phyloP scores from a whole-genome alignment of 2,113 vertebrate species.

The Chunga burmeisteri region DNA sequence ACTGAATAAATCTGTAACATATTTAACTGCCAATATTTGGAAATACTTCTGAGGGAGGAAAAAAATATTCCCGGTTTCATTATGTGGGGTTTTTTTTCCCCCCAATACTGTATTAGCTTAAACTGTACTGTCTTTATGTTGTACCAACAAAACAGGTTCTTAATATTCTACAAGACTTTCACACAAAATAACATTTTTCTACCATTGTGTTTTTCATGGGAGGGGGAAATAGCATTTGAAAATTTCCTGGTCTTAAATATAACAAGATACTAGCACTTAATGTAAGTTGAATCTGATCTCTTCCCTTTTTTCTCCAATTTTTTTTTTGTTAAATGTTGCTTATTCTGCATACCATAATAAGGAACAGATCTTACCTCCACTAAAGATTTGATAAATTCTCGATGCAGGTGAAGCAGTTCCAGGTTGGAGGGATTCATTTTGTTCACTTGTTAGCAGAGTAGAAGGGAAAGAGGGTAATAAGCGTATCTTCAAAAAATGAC shows the following conservation, averaged over 20 bases:
- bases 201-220: constrained; percentile 19
- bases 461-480: constrained; percentile 72
- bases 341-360: constrained; percentile 70
- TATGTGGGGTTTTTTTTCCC: background rate
- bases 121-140: constrained; percentile 25
- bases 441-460: constrained; percentile 79
- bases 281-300: constrained; percentile 29
- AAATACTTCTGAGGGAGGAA: constrained; percentile 30
- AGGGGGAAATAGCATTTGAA: constrained; percentile 12
- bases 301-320: background rate
- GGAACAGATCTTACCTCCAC: constrained; percentile 80
- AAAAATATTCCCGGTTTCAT: background rate
- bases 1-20: constrained; percentile 19
- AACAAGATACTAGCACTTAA: constrained; percentile 41
- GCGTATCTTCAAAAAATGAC: constrained; percentile 72
- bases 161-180: constrained; percentile 43
- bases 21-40: constrained; percentile 29
- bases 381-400: constrained; percentile 75
- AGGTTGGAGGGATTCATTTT: constrained; percentile 77
- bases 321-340: constrained; percentile 51
- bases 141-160: constrained; percentile 27
- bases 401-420: constrained; percentile 77
- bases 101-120: constrained; percentile 17
- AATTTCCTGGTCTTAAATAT: constrained; percentile 8
- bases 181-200: constrained; percentile 53